These are phyloP conservation scores for Cylindroiulus punctatus DNA, from an alignment of 2,888 invertebrate genomes.

Conservation along the genomic window DNA sequence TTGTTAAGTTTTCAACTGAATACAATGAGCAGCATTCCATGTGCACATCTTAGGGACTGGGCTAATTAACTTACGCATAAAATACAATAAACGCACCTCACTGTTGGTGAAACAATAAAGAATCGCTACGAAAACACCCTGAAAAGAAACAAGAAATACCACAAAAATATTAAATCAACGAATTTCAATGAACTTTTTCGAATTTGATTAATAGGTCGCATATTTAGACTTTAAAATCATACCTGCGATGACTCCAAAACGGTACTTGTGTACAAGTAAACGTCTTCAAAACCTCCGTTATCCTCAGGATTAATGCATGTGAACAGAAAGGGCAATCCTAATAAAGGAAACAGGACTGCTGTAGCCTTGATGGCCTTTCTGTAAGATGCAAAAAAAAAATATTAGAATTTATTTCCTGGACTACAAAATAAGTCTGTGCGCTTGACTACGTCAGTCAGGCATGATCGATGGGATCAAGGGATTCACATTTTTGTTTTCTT, in stretches of 20 bases:
- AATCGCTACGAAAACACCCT: conserved; percentile 61
- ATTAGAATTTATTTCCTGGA: too few species aligned
- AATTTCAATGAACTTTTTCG: background rate
- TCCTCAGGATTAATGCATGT: conserved; percentile 68
- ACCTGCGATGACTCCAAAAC: conserved; percentile 70
- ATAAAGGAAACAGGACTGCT: conserved; percentile 69
- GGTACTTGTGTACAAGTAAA: conserved; percentile 69
- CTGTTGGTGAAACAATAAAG: conserved; percentile 61
- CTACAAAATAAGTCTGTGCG: too few species aligned
- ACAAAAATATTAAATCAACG: background rate
- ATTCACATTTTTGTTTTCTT: background rate
- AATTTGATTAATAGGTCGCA: background rate
- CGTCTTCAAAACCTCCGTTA: conserved; percentile 63
- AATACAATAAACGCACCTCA: conserved; percentile 59
- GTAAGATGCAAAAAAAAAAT: conserved; percentile 45
- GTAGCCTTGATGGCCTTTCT: conserved; percentile 69
- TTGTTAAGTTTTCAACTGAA: too few species aligned
- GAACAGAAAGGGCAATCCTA: conserved; percentile 70
- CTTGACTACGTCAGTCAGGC: too few species aligned
- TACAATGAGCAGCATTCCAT: background rate
- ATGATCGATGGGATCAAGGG: too few species aligned
- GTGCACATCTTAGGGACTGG: background rate
- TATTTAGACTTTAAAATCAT: conserved; percentile 36
- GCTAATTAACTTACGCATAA: background rate
- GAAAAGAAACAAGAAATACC: conserved; percentile 11